Evolutionary conservation across 2,888 invertebrate genomes (phyloP).

Genomic region (Phyllotreta striolata): DNA sequence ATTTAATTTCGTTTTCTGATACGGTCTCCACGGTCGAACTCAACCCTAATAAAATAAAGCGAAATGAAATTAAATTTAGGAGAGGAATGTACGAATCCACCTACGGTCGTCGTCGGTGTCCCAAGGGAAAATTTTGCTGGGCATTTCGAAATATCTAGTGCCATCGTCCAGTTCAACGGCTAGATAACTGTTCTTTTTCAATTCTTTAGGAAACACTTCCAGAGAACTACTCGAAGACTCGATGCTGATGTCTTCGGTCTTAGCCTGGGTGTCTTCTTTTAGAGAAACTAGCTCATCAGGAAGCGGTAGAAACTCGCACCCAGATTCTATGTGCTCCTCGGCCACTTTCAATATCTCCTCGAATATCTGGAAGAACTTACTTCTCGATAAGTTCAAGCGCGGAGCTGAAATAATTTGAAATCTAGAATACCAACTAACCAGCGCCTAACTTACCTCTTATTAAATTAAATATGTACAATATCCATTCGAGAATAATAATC

Average conservation of each 20-base stretch:
- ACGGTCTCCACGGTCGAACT: slow-evolving; percentile 42
- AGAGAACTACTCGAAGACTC: slow-evolving; percentile 30
- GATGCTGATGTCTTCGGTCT: slow-evolving; percentile 25
- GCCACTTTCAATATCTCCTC: slow-evolving; percentile 54
- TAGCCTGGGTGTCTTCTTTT: background rate
- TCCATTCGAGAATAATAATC: slow-evolving; percentile 56
- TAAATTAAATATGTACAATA: slow-evolving; percentile 55
- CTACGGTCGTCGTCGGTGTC: slow-evolving; percentile 39
- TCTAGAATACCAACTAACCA: slow-evolving; percentile 2
- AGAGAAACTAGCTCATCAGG: slow-evolving; percentile 52
- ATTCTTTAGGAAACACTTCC: background rate
- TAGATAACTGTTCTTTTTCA: slow-evolving; percentile 40
- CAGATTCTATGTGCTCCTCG: slow-evolving; percentile 53
- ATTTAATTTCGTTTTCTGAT: slow-evolving; percentile 37
- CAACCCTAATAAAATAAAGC: slow-evolving; percentile 29
- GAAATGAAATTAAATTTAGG: background rate
- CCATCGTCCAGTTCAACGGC: slow-evolving; percentile 41
- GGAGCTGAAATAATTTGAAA: slow-evolving; percentile 46
- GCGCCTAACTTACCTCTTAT: slow-evolving; percentile 50
- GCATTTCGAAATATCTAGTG: slow-evolving; percentile 43
- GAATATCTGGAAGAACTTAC: slow-evolving; percentile 53
- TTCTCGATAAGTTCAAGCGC: slow-evolving; percentile 49
- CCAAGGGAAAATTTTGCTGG: slow-evolving; percentile 41
- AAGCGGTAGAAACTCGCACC: slow-evolving; percentile 46
- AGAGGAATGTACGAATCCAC: slow-evolving; percentile 10